Conservation (phyloP, 2,797 vertebrate genomes). For the Garrulus glandarius region DNA sequence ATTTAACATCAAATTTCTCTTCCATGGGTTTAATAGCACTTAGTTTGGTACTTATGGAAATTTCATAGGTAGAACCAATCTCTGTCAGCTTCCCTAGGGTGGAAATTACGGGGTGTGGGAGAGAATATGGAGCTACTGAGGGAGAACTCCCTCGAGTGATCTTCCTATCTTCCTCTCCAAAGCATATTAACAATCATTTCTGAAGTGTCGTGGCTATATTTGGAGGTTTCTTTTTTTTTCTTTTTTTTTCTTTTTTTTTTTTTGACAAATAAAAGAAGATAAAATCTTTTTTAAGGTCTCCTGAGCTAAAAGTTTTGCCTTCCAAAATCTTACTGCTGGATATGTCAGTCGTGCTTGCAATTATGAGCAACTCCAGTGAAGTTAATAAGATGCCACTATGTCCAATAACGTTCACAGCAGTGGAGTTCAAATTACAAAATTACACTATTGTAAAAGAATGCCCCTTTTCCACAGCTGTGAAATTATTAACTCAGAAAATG, state of each 20-base stretch:
- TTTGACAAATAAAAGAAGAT: not conserved
- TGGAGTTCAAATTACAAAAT: not conserved
- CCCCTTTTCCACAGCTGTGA: not conserved
- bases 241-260: not conserved
- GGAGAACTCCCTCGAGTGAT: constrained; percentile 39
- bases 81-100: constrained; percentile 45
- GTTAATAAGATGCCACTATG: not conserved
- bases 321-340: not conserved
- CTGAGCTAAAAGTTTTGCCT: not conserved
- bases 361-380: not conserved
- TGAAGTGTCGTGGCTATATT: not conserved
- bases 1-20: constrained; percentile 62
- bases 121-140: constrained; percentile 35
- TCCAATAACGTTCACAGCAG: not conserved
- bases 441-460: not conserved
- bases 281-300: not conserved
- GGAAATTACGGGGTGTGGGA: constrained; percentile 42
- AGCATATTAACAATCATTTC: not conserved
- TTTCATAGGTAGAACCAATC: constrained; percentile 53
- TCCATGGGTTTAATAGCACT: constrained; percentile 62
- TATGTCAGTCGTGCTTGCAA: not conserved
- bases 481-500: not conserved
- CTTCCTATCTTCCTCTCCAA: not conserved
- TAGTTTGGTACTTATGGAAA: constrained; percentile 57
- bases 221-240: rapidly evolving